phyloP scores from a whole-genome alignment of 2,113 vertebrate genomes.

The Apeltes quadracus region DNA sequence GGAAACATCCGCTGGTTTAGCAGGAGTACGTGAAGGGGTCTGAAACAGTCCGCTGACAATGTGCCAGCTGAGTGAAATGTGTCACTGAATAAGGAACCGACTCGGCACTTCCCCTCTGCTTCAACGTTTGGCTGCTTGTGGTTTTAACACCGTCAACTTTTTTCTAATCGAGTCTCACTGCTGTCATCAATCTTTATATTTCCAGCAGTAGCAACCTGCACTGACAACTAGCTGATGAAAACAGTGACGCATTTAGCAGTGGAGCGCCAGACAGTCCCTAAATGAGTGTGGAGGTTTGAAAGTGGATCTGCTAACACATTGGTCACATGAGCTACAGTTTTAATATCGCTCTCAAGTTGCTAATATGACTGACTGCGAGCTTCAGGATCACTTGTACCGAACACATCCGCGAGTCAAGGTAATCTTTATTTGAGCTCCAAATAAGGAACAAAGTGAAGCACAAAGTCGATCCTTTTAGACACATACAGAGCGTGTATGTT shows the following conservation, averaged over 20 bases:
- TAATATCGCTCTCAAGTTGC: neutral
- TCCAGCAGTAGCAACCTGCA: neutral
- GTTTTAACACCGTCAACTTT: neutral
- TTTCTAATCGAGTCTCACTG: neutral
- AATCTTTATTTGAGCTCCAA: slow-evolving; percentile 70
- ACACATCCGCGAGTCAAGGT: slow-evolving; percentile 22
- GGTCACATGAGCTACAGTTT: neutral
- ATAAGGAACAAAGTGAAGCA: slow-evolving; percentile 44
- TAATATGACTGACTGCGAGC: neutral
- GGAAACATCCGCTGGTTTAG: neutral
- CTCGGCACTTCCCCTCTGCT: neutral
- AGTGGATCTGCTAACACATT: neutral
- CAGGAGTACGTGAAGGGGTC: neutral
- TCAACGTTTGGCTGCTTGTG: neutral
- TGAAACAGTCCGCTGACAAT: neutral
- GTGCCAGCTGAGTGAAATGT: neutral
- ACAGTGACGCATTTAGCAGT: too few species aligned
- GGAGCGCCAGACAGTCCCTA: neutral
- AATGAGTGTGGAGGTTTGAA: neutral
- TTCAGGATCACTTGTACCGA: neutral
- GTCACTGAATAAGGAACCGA: neutral
- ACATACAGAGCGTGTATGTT: slow-evolving; percentile 35
- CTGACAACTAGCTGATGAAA: neutral
- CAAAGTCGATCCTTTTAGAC: slow-evolving; percentile 36
- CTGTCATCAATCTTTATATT: neutral